A percentile compares a stretch with the other conserved stretches of the same genome.
These are phyloP conservation scores for Tigriopus japonicus DNA, from an alignment of 1,140 invertebrate species.

Conservation along the genomic window DNA sequence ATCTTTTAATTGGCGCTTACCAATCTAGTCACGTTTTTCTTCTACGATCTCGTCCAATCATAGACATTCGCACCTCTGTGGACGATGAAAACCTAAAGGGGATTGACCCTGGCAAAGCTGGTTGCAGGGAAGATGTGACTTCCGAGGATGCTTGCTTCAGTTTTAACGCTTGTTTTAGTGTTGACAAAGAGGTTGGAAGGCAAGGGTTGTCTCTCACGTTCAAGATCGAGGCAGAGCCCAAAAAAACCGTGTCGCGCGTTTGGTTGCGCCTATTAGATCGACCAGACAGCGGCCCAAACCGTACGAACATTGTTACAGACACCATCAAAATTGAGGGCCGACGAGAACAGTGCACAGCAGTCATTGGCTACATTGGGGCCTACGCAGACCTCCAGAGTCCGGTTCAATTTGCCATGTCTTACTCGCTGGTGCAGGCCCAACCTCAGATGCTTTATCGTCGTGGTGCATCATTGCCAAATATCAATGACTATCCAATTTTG, in stretches of 20 bases:
- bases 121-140: conserved; percentile 41
- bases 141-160: conserved; percentile 61
- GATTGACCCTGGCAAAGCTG: conserved; percentile 54
- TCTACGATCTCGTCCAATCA: conserved; percentile 53
- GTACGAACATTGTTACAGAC: not conserved
- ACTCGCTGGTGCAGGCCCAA: conserved; percentile 49
- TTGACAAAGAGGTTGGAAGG: conserved; percentile 39
- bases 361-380: not conserved
- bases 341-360: not conserved
- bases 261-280: conserved; percentile 33
- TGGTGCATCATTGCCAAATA: conserved; percentile 40
- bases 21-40: conserved; percentile 10
- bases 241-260: conserved; percentile 60
- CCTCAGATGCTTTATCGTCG: conserved; percentile 26
- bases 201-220: conserved; percentile 40
- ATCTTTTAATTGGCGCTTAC: conserved; percentile 12
- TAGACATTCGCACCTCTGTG: conserved; percentile 47
- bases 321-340: not conserved
- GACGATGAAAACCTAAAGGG: conserved; percentile 40
- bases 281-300: not conserved
- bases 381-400: conserved; percentile 27
- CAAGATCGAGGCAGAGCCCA: conserved; percentile 53
- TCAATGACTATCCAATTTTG: conserved; percentile 63
- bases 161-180: conserved; percentile 66
- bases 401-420: conserved; percentile 52